phyloP scores from a whole-genome alignment of 1,140 invertebrate species.

The Apis dorsata region DNA sequence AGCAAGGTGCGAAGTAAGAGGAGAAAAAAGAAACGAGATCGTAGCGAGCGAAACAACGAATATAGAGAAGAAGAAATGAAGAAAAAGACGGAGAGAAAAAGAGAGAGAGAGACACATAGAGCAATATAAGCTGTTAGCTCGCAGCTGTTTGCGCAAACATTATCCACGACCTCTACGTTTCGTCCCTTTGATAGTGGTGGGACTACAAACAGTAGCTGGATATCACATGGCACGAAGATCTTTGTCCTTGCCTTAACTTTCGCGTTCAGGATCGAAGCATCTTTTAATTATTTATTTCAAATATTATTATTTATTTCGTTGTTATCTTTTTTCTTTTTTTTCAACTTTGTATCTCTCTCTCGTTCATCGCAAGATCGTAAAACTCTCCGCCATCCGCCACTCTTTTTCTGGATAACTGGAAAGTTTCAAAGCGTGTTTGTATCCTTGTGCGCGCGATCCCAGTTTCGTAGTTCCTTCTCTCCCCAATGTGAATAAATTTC shows the following conservation, averaged over 20 bases:
- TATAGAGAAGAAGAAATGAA: background rate
- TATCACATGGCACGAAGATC: constrained; percentile 40
- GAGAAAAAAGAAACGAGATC: background rate
- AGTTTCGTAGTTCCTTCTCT: background rate
- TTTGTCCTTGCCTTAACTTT: background rate
- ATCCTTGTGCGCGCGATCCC: background rate
- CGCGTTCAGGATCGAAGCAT: background rate
- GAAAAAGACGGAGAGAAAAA: background rate
- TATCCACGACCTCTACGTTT: constrained; percentile 55
- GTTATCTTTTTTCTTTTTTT: constrained; percentile 34
- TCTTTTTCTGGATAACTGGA: background rate
- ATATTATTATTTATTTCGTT: constrained; percentile 37
- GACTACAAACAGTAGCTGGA: constrained; percentile 56
- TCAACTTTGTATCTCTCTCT: constrained; percentile 39
- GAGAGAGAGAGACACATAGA: constrained; percentile 42
- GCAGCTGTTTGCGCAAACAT: constrained; percentile 65
- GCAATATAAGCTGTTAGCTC: constrained; percentile 65
- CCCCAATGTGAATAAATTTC: background rate
- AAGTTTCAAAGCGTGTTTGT: background rate
- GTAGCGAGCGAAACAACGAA: background rate
- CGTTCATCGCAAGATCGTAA: no score
- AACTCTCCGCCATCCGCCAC: background rate
- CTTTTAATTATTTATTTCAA: constrained; percentile 36
- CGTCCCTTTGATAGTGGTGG: constrained; percentile 57
- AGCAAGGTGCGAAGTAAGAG: background rate